Conservation (phyloP, 2,888 invertebrate genomes). For the Augochlorella aurata region DNA sequence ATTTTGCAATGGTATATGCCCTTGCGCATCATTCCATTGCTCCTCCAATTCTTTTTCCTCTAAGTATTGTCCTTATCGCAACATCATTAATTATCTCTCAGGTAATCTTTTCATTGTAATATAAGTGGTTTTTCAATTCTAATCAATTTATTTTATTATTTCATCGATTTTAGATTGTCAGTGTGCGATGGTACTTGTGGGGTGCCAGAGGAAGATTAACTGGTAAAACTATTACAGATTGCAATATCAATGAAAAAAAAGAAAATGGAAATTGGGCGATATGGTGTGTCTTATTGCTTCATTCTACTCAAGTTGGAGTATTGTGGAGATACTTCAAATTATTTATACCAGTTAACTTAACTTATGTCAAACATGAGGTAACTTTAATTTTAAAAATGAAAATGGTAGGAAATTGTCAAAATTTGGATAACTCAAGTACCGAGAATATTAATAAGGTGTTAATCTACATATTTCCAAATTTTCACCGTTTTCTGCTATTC, state of each 20-base stretch:
- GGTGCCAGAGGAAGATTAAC: conserved; percentile 78
- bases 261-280: conserved; percentile 75
- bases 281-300: conserved; percentile 84
- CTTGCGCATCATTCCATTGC: conserved; percentile 84
- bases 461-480: neutral
- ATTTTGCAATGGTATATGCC: conserved; percentile 92
- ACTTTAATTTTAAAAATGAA: conserved; percentile 15
- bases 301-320: conserved; percentile 88
- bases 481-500: neutral
- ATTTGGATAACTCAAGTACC: neutral
- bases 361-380: conserved; percentile 92
- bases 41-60: conserved; percentile 75
- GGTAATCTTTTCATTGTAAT: conserved; percentile 76
- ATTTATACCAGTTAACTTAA: conserved; percentile 91
- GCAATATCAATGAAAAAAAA: conserved; percentile 67
- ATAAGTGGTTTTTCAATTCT: neutral
- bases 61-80: conserved; percentile 87
- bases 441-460: too few species aligned
- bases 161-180: conserved; percentile 83
- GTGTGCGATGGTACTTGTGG: conserved; percentile 89
- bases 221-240: conserved; percentile 58
- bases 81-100: conserved; percentile 90
- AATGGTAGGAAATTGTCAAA: neutral
- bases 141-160: conserved; percentile 4
- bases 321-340: conserved; percentile 92